Percentiles rank a stretch among this genome's conserved stretches.
Evolutionary conservation across 2,113 vertebrate species (phyloP).

Genomic region (Caloenas nicobarica): DNA sequence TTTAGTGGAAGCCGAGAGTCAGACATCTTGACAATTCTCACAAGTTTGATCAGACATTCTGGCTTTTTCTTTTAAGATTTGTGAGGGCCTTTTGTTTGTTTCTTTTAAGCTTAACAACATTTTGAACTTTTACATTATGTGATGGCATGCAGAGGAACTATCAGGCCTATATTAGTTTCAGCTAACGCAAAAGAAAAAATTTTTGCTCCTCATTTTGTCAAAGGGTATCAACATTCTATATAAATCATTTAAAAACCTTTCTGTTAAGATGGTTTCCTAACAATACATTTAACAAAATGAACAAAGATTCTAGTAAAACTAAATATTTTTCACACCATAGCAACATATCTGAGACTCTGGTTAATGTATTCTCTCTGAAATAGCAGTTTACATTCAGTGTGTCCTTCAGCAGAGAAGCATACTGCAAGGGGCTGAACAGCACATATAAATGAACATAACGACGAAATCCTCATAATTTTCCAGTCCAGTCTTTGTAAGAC

Average conservation of each 20-base stretch:
- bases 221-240: constrained; percentile 37
- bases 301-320: constrained; percentile 61
- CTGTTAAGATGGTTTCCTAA: constrained; percentile 57
- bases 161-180: neutral
- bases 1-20: neutral
- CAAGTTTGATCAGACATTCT: neutral
- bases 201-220: constrained; percentile 32
- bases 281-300: constrained; percentile 69
- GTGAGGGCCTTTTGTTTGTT: neutral
- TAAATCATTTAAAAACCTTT: neutral
- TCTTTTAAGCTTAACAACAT: neutral
- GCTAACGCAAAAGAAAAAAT: neutral
- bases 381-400: constrained; percentile 55
- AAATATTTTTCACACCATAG: constrained; percentile 80
- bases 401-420: constrained; percentile 1
- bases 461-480: constrained; percentile 45
- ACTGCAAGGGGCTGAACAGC: neutral
- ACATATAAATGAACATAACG: constrained; percentile 13
- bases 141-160: neutral
- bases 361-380: constrained; percentile 63
- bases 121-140: neutral
- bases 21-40: neutral
- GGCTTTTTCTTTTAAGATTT: neutral
- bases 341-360: constrained; percentile 69
- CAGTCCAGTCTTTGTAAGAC: neutral